phyloP scores from a whole-genome alignment of 1,140 invertebrate genomes.

The Delia radicum region DNA sequence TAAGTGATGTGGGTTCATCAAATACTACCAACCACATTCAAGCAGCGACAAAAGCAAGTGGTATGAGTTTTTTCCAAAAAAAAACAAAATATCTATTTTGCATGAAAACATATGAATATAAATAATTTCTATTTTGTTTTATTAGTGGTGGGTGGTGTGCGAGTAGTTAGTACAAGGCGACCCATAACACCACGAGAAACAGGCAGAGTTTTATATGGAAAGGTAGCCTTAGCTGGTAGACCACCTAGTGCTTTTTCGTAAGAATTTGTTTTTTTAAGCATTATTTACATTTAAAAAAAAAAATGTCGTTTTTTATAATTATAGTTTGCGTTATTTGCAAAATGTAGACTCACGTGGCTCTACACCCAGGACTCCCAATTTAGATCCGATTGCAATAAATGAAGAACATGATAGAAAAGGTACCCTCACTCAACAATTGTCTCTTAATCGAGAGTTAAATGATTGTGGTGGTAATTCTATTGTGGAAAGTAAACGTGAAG shows the following conservation, averaged over 20 bases:
- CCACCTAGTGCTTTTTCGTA: slow-evolving; percentile 80
- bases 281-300: background rate
- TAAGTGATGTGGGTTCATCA: slow-evolving; percentile 14
- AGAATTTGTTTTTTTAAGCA: slow-evolving; percentile 26
- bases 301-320: slow-evolving; percentile 34
- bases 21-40: background rate
- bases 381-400: slow-evolving; percentile 29
- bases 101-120: background rate
- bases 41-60: background rate
- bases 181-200: slow-evolving; percentile 79
- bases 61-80: background rate
- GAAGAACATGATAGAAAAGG: slow-evolving; percentile 3
- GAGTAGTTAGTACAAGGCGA: slow-evolving; percentile 68
- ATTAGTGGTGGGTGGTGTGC: slow-evolving; percentile 47
- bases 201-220: slow-evolving; percentile 70
- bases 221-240: slow-evolving; percentile 60
- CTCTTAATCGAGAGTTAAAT: background rate
- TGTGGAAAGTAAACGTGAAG: background rate
- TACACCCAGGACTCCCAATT: slow-evolving; percentile 35
- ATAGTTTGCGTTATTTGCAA: slow-evolving; percentile 49
- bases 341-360: slow-evolving; percentile 33
- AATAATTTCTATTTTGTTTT: background rate
- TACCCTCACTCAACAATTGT: background rate
- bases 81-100: too few species aligned
- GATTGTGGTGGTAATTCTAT: background rate